Conservation (phyloP, 1,140 invertebrate species). For the Rhopalosiphum maidis region DNA sequence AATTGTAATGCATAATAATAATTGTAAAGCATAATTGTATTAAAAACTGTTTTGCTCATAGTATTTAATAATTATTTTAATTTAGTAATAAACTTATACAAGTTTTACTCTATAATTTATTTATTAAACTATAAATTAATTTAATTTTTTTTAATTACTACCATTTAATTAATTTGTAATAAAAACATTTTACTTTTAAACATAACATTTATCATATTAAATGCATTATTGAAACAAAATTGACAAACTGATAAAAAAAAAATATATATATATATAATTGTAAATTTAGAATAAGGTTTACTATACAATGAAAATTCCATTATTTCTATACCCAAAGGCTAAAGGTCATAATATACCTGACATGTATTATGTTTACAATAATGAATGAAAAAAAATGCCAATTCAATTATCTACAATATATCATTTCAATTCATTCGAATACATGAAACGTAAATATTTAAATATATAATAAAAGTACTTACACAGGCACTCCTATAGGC, state of each 20-base stretch:
- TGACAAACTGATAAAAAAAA: not conserved
- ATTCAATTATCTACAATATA: not conserved
- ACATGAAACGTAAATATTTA: not conserved
- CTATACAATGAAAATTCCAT: not conserved
- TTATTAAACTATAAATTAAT: not conserved
- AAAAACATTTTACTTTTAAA: not conserved
- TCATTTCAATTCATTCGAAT: not conserved
- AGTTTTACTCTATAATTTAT: not conserved
- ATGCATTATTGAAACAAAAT: not conserved
- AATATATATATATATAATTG: not conserved
- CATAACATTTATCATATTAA: not conserved
- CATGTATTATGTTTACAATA: not conserved
- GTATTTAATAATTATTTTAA: not conserved
- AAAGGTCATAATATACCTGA: not conserved
- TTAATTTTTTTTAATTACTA: not conserved
- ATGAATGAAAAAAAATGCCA: not conserved
- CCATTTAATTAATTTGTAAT: not conserved
- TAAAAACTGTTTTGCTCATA: too few relatives aligned
- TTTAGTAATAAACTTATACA: not conserved
- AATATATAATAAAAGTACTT: conserved; percentile 63
- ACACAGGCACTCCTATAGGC: conserved; percentile 80
- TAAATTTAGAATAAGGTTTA: not conserved
- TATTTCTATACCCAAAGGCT: not conserved
- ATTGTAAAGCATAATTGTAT: too few relatives aligned
- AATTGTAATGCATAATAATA: not conserved